Conservation (phyloP, 2,888 invertebrate species). For the Archaeoteleia sp. region DNA sequence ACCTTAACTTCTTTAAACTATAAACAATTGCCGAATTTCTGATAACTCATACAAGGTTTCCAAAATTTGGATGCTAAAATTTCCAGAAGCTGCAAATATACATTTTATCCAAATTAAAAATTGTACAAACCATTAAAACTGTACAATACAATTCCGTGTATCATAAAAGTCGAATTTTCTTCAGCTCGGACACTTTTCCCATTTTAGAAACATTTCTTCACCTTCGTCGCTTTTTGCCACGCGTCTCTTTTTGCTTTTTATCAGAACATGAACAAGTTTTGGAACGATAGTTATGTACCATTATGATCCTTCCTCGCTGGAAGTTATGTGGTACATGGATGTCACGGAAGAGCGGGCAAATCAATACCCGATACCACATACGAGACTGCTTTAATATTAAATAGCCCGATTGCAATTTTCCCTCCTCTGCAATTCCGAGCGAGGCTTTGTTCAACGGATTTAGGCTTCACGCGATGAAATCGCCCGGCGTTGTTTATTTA, state of each 20-base stretch:
- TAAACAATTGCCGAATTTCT: too few species aligned
- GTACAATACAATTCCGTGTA: slow-evolving; percentile 25
- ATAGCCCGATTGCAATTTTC: slow-evolving; percentile 25
- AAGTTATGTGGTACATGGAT: slow-evolving; percentile 25
- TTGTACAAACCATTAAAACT: too few species aligned
- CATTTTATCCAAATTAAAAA: too few species aligned
- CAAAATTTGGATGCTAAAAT: too few species aligned
- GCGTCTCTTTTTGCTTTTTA: slow-evolving; percentile 24
- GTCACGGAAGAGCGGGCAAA: slow-evolving; percentile 30
- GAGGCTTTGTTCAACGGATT: slow-evolving; percentile 1
- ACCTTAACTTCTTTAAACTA: too few species aligned
- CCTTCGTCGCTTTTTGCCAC: slow-evolving; percentile 29
- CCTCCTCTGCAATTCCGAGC: slow-evolving; percentile 5
- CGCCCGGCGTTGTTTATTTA: slow-evolving; percentile 20
- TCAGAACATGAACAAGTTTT: slow-evolving; percentile 35
- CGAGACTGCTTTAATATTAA: slow-evolving; percentile 32
- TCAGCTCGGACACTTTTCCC: slow-evolving; percentile 33
- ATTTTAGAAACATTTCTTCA: slow-evolving; percentile 29
- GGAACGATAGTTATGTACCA: slow-evolving; percentile 44
- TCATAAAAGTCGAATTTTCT: slow-evolving; percentile 36
- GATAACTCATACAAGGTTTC: too few species aligned
- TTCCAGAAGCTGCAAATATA: too few species aligned
- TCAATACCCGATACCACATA: slow-evolving; percentile 29
- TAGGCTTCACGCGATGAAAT: slow-evolving; percentile 1
- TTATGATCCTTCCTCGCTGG: slow-evolving; percentile 36